Base-by-base conservation (phyloP, 2,888 invertebrate species). In the Amiota minor region DNA sequence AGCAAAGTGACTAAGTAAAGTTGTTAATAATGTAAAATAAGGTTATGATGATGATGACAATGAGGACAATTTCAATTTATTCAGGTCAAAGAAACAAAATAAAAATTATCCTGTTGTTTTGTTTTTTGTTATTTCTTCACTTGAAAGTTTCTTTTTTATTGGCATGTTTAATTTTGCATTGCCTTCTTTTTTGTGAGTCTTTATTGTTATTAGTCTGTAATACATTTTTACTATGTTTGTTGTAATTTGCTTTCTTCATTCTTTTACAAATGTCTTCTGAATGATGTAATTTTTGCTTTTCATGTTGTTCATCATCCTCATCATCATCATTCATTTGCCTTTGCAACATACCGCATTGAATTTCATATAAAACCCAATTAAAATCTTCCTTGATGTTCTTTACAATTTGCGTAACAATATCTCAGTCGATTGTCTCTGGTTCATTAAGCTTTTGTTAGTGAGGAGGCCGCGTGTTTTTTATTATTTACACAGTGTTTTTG, bases 401-500 rank as follows among this genome's bases (percentile, higher is more conserved):
- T 68, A 16, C 35, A 35, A 35, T 67, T 11, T 50, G 67, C 23
- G 18, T 9, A n/a, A n/a, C n/a, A n/a, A n/a, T n/a, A n/a, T n/a
- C n/a, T n/a, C n/a, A n/a, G n/a, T 45, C 45, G 45, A 35, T 68
- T 59, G 59, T 59, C 16, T 16, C 20, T 11, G 67, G 18, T 68
- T 68, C 67, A 68, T 68, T 68, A 68, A 53, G 67, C 67, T 35
- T 68, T 65, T 65, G 50, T 35, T 35, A 2, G 35, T 4, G 35
- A 35, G 59, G 35, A 35, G 59, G 9, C n/a, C 12, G 47, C 18
- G 14, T 49, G 49, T 67, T 68, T 68, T 49, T 68, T 67, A 20
- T 47, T 53, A 68, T 68, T 18, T 50, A 68, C 23, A 68, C 23
- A 68, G 6, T 35, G 35, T 69, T 71, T 61, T 18, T 67, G 62